phyloP scores from a whole-genome alignment of 2,888 invertebrate genomes.

The Pseudococcus jackbeardsleyi region DNA sequence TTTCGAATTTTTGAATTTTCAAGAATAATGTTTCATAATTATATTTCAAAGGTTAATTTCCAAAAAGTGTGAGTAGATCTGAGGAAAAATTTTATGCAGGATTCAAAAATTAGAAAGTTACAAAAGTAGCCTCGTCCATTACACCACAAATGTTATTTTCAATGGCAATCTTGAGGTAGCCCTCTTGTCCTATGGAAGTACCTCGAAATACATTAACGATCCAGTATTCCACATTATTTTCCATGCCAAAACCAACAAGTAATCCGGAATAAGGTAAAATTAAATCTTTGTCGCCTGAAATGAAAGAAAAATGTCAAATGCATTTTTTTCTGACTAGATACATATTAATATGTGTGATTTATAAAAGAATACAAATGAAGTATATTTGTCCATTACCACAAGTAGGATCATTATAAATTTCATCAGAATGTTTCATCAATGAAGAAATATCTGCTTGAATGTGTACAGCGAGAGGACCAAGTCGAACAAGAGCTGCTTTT shows the following conservation, averaged over 20 bases:
- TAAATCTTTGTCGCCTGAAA: neutral
- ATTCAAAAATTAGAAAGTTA: constrained; percentile 68
- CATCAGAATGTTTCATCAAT: neutral
- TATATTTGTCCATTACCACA: neutral
- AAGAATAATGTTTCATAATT: constrained; percentile 23
- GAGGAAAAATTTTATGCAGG: too few species aligned
- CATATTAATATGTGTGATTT: too few species aligned
- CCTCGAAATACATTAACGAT: constrained; percentile 97
- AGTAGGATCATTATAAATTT: neutral
- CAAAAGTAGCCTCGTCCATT: constrained; percentile 87
- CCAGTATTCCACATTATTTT: constrained; percentile 91
- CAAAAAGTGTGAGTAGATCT: neutral
- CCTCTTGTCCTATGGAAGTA: constrained; percentile 96
- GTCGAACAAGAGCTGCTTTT: neutral
- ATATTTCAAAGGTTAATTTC: constrained; percentile 4
- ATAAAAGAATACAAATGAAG: too few species aligned
- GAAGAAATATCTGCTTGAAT: neutral
- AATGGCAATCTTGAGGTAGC: constrained; percentile 91
- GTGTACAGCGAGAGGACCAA: neutral
- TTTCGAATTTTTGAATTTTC: too few species aligned
- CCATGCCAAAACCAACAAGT: constrained; percentile 90
- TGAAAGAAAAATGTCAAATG: neutral
- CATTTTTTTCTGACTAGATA: too few species aligned
- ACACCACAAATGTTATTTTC: constrained; percentile 95
- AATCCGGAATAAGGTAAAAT: constrained; percentile 90